These are phyloP conservation scores for Orestias chungarensis DNA, from an alignment of 2,797 vertebrate species.

Conservation along the genomic window DNA sequence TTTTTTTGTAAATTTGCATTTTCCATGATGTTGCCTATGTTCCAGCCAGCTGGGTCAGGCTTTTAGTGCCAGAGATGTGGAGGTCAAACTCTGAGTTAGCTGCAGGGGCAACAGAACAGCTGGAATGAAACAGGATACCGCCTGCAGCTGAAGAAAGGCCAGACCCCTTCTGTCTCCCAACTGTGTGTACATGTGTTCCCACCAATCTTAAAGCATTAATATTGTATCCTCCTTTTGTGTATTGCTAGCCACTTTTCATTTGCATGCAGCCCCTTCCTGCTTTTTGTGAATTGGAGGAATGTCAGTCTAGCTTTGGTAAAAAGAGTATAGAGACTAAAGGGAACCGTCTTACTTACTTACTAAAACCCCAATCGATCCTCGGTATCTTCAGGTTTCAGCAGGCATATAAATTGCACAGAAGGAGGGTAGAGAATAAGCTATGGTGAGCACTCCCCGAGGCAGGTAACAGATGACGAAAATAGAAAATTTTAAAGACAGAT, in stretches of 20 bases:
- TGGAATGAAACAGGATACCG: slow-evolving; percentile 45
- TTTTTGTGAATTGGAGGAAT: slow-evolving; percentile 27
- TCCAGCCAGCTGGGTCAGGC: slow-evolving; percentile 63
- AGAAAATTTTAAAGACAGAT: background rate
- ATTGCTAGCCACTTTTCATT: slow-evolving; percentile 40
- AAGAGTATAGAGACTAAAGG: slow-evolving; percentile 32
- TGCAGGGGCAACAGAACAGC: slow-evolving; percentile 66
- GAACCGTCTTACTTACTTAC: slow-evolving; percentile 35
- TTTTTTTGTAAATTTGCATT: slow-evolving; percentile 49
- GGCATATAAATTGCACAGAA: slow-evolving; percentile 22
- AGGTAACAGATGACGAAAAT: background rate
- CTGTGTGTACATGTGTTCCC: slow-evolving; percentile 25
- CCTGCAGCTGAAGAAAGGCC: slow-evolving; percentile 57
- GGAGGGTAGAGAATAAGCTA: background rate
- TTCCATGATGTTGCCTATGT: slow-evolving; percentile 40
- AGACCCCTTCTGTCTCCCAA: slow-evolving; percentile 39
- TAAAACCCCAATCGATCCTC: slow-evolving; percentile 17
- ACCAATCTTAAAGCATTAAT: slow-evolving; percentile 32
- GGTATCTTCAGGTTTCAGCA: slow-evolving; percentile 18
- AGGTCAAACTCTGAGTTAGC: slow-evolving; percentile 66
- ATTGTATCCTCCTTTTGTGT: slow-evolving; percentile 45
- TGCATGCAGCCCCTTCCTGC: slow-evolving; percentile 42
- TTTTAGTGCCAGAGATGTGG: slow-evolving; percentile 56
- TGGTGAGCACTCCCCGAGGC: slow-evolving; percentile 3
- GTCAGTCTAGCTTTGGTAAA: slow-evolving; percentile 12